Conservation (phyloP, 1,140 invertebrate species). For the Macrostomum lignano region DNA sequence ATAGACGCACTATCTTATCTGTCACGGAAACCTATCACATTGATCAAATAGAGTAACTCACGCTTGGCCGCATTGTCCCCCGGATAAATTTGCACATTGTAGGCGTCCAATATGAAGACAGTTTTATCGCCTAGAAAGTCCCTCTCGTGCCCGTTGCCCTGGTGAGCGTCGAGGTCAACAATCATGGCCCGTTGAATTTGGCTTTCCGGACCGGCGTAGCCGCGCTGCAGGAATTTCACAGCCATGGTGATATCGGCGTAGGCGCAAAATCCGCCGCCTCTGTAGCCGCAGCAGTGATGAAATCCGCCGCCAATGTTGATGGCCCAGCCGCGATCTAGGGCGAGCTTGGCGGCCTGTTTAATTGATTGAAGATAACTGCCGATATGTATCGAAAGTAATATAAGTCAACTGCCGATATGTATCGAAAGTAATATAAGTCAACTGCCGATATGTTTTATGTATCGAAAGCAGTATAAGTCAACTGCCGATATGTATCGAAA, state of each 20-base stretch:
- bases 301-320: constrained; percentile 60
- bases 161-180: constrained; percentile 58
- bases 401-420: no score
- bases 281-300: constrained; percentile 39
- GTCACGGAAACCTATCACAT: no score
- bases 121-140: constrained; percentile 35
- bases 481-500: no score
- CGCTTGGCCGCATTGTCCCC: constrained; percentile 41
- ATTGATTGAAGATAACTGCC: no score
- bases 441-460: no score
- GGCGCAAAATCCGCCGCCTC: constrained; percentile 53
- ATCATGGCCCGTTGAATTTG: constrained; percentile 58
- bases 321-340: constrained; percentile 48
- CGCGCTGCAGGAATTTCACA: constrained; percentile 34
- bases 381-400: no score
- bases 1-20: no score
- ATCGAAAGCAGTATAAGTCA: no score
- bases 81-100: constrained; percentile 51
- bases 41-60: no score
- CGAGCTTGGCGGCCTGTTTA: constrained; percentile 44
- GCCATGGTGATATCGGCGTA: constrained; percentile 58
- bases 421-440: no score
- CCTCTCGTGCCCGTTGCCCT: constrained; percentile 54
- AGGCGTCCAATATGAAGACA: constrained; percentile 58
- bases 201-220: constrained; percentile 14